Base-by-base conservation (phyloP, 2,888 invertebrate species). In the Hirtodrosophila confusa region DNA sequence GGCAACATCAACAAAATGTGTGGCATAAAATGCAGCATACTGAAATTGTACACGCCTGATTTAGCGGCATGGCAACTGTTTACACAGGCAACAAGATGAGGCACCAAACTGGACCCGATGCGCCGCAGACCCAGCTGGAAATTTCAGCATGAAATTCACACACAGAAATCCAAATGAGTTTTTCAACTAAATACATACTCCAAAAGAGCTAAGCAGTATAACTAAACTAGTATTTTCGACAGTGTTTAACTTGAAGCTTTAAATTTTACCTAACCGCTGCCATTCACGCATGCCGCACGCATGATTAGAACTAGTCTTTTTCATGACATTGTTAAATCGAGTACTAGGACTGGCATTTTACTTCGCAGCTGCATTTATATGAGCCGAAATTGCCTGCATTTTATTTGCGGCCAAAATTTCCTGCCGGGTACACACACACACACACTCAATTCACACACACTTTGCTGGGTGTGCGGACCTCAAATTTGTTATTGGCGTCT, bases 1-100 rank as follows among this genome's bases (percentile, higher is more conserved):
- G 53, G 51, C 44, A 64, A 33, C 75, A 64, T 74, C 69, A 66
- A 63, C 66, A 75, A 72, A 75, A 72, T 79, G 77, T 79, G 79
- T 77, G 69, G 74, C 78, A 74, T 70, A 63, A 75, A 78, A 75
- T 73, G 78, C 75, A 80, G 73, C 78, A 73, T 48, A 48, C 66
- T 74, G 68, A 72, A 80, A 80, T 78, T 72, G 72, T 70, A 80
- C 66, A 80, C 78, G 77, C 78, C 80, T 77, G 80, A 79, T 79
- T 79, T 80, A 66, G 77, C 69, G 65, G 80, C 70, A 50, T 58
- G 80, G 69, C 78, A 77, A 78, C 78, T 68, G 79, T 74, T 80
- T 79, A 80, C 74, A 77, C 71, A 78, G 77, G 60, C 72, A 79
- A 66, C 79, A 51, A 77, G 68, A 69, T 69, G 78, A 78, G 68